Base-by-base conservation (phyloP, 2,888 invertebrate genomes). In the Cerastis rubricosa region DNA sequence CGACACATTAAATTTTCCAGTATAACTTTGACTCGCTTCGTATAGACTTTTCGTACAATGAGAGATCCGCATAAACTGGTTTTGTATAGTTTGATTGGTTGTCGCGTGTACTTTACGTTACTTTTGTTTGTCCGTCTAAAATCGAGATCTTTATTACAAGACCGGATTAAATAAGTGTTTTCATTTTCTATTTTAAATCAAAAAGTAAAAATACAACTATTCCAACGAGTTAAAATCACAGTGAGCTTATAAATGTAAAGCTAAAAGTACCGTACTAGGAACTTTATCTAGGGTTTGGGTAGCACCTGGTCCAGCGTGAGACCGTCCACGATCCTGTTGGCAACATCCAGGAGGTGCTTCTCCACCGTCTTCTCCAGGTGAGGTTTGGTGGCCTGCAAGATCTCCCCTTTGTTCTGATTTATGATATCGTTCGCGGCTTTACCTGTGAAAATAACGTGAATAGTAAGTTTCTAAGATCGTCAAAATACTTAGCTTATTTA, bases 381-480 rank as follows among this genome's bases (percentile, higher is more conserved):
- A 0, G 98, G 98, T 86, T 97, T 97, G 22, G 97, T 93, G 1
- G 97, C 95, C 49, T 92, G 93, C 14, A 97, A 89, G 88, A 98
- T 97, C 59, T 97, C 97, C 0, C 94, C 95, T 81, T 97, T 97
- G 89, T 98, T 98, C 86, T 97, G 95, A 89, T 97, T 97, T 67
- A 98, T 97, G 0, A 97, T 97, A 63, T 94, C 92, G 89, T 97
- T 98, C 0, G 97, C 95, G n/a, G 96, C 96, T 40, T 97, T 94
- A 80, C 95, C 97, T 97, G 91, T 19, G 79, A 5, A 5, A 88
- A 68, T 64, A 71, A 80, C 7, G 5, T 49, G 25, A 64, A 19
- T 78, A 19, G 8, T 61, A 5, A 29, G 9, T 59, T 59, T 59
- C 3, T 43, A 63, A 19, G 11, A 61, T 63, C 6, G 12, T 63